Base-by-base conservation (phyloP, 2,888 invertebrate species). In the Carcina quercana region DNA sequence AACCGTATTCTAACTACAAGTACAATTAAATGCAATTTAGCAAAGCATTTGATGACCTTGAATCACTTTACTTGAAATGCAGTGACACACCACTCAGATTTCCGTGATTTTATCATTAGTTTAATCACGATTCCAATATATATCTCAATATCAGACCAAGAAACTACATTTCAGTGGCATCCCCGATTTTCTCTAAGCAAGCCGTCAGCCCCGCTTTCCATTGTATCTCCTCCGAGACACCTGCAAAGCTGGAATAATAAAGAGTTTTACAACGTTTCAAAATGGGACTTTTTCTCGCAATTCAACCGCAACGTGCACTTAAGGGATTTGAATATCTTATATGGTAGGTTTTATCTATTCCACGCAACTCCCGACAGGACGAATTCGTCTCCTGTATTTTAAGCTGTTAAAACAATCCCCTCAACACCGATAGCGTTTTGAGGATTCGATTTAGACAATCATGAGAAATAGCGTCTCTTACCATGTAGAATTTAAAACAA, bases 241-340 rank as follows among this genome's bases (percentile, higher is more conserved):
- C 78, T 79, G 75, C 67, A 65, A 69, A 75, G 65, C 69, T 65
- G 61, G 78, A 80, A 82, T 80, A 80, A 79, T 80, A 79, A 78
- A 75, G 76, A 78, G 71, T 79, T 79, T 79, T 76, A 80, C 79
- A 76, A 63, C 73, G 71, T 63, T 72, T 65, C 73, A 73, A 78
- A 80, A 80, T 76, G 73, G 72, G 70, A 75, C 71, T 79, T 80
- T 82, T 80, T 79, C 79, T 64, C 79, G 73, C 79, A 73, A 72
- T 74, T 72, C 78, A 75, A 79, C 82, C 82, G 71, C 82, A 71
- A 55, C 73, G 79, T 76, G 76, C 80, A 83, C 82, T 83, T 82
- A 80, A 76, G 82, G 82, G 82, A 80, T 80, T 80, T 82, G 80
- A 82, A 83, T 82, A 79, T 76, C 80, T 80, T 79, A 82, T 71